These are phyloP conservation scores for Acrocephalus arundinaceus DNA, from an alignment of 2,113 vertebrate species.

Conservation along the genomic window DNA sequence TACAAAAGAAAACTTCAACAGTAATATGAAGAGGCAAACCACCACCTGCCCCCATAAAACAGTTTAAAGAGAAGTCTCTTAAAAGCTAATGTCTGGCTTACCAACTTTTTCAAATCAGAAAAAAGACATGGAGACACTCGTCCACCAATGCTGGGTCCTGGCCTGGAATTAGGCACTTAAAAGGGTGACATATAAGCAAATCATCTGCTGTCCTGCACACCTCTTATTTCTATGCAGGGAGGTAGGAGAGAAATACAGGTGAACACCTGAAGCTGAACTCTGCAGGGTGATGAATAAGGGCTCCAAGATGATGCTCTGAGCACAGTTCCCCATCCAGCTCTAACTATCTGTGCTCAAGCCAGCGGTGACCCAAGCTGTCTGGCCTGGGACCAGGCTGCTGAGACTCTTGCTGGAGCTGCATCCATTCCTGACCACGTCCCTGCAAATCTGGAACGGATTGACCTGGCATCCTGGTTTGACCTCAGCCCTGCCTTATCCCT, in stretches of 20 bases:
- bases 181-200: neutral
- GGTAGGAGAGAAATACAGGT: neutral
- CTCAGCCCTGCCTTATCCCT: neutral
- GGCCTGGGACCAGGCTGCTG: neutral
- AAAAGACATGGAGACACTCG: neutral
- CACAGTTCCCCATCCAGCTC: neutral
- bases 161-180: neutral
- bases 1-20: neutral
- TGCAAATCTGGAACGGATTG: neutral
- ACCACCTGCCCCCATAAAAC: neutral
- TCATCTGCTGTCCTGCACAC: neutral
- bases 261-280: neutral
- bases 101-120: neutral
- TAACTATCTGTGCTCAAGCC: neutral
- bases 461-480: neutral
- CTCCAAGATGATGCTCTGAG: neutral
- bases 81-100: neutral
- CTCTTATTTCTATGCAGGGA: neutral
- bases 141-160: fast-evolving
- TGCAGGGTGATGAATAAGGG: neutral
- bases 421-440: fast-evolving
- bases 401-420: neutral
- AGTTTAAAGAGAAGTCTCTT: neutral
- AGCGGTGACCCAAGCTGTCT: neutral
- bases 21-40: neutral